Conservation (phyloP, 1,140 invertebrate species). For the Oedothorax gibbosus region DNA sequence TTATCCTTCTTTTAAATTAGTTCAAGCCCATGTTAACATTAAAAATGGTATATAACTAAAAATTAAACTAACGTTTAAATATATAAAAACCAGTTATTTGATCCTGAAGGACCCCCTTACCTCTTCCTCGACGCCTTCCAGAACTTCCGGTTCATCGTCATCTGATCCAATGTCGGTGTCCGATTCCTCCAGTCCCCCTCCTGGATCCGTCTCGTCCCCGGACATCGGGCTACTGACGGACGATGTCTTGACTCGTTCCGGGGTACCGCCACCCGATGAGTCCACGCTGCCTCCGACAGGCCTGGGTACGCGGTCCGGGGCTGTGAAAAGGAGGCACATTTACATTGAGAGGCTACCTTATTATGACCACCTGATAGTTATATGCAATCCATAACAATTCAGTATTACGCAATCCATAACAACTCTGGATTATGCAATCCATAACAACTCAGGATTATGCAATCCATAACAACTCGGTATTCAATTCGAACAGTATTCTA, state of each 20-base stretch:
- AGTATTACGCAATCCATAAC: too few relatives aligned
- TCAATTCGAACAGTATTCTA: too few relatives aligned
- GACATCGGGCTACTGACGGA: slow-evolving; percentile 44
- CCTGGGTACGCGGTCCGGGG: slow-evolving; percentile 18
- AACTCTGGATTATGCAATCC: too few relatives aligned
- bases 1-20: too few relatives aligned
- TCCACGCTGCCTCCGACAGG: neutral
- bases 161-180: slow-evolving; percentile 76
- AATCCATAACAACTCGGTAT: too few relatives aligned
- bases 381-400: too few relatives aligned
- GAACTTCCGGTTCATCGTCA: slow-evolving; percentile 70
- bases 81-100: too few relatives aligned
- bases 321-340: neutral
- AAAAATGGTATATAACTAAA: too few relatives aligned
- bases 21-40: too few relatives aligned
- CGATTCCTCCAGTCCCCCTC: slow-evolving; percentile 72
- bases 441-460: too few relatives aligned
- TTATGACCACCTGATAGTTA: neutral
- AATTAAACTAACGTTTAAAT: too few relatives aligned
- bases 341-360: neutral
- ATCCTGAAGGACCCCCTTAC: neutral
- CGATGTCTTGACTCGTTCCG: slow-evolving; percentile 36
- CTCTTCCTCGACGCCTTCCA: slow-evolving; percentile 34
- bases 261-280: neutral
- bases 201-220: slow-evolving; percentile 65